Evolutionary conservation across 2,888 invertebrate species (phyloP), one percentile per base, ranked within the genome.

Genomic region (Drosophila parthenogenetica): DNA sequence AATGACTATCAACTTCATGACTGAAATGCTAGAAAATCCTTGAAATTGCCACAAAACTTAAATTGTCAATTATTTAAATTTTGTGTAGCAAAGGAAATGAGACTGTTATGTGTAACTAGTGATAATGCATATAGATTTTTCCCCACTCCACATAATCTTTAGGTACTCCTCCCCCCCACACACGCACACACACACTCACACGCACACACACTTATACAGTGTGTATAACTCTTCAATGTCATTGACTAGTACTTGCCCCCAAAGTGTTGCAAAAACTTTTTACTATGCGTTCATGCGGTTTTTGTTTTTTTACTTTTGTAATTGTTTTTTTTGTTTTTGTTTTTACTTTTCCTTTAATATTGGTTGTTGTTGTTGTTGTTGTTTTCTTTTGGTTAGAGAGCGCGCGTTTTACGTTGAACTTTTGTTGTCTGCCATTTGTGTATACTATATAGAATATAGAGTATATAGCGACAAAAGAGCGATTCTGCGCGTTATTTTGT

Each of bases 211-310:
- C 39, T 37, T 7, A 49, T n/a, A 32, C 14, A 14, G 13, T 32
- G 29, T 58, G 51, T 37, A 51, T n/a, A 60, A 67, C 80, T 71
- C 79, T 81, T 82, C 81, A 81, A 81, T 81, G 81, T 81, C 81
- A 81, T 82, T 81, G 81, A 81, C 83, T 79, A 81, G 83, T 71
- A 77, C 83, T 81, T 82, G 81, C 70, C 83, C 81, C 75, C 80
- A 82, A 81, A 81, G 83, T 79, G 83, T 82, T 81, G 83, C 72
- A 68, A 67, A 79, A 82, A 74, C 50, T 77, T 77, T 68, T 79
- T 64, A 53, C 69, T 61, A 58, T 55, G 64, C 54, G 58, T 54
- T 66, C 48, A 50, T 55, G 17, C 40, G 45, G 43, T 45, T 62
- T 54, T 54, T 54, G 40, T 43, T 14, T 39, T 39, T 39, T 53